Evolutionary conservation across 1,140 invertebrate genomes (phyloP).

Genomic region (Eriocheir sinensis): DNA sequence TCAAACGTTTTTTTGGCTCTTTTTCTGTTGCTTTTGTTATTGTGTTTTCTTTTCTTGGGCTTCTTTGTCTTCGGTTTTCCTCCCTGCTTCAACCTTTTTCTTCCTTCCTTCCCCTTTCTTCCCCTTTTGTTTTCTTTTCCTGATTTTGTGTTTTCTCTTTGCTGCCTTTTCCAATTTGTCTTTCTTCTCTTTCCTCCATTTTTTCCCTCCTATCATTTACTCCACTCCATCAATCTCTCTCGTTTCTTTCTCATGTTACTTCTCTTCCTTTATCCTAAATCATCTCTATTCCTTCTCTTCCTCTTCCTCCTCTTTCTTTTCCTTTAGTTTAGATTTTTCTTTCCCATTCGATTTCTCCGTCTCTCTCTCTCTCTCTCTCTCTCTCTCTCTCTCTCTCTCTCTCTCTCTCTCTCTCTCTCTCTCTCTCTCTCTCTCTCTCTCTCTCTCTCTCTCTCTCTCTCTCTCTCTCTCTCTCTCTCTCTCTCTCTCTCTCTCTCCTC

Average conservation of each 20-base stretch:
- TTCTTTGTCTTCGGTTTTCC: not conserved
- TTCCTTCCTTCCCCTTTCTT: too few relatives aligned
- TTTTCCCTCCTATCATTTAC: not conserved
- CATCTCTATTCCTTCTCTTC: not conserved
- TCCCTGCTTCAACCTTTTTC: not conserved
- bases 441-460: too few relatives aligned
- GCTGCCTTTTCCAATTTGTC: not conserved
- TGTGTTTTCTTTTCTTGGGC: too few relatives aligned
- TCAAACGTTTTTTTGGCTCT: too few relatives aligned
- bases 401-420: not conserved
- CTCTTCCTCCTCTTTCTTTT: not conserved
- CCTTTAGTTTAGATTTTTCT: not conserved
- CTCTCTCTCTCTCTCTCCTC: too few relatives aligned
- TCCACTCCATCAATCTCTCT: too few relatives aligned
- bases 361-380: not conserved
- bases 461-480: too few relatives aligned
- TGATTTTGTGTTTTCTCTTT: too few relatives aligned
- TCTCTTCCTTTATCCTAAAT: too few relatives aligned
- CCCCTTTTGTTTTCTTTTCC: too few relatives aligned
- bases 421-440: not conserved
- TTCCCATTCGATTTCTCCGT: not conserved
- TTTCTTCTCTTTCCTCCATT: not conserved
- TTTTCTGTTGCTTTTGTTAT: too few relatives aligned
- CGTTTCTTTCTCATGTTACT: too few relatives aligned
- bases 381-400: not conserved